phyloP scores from a whole-genome alignment of 2,113 vertebrate species.

The Malaclemys terrapin region DNA sequence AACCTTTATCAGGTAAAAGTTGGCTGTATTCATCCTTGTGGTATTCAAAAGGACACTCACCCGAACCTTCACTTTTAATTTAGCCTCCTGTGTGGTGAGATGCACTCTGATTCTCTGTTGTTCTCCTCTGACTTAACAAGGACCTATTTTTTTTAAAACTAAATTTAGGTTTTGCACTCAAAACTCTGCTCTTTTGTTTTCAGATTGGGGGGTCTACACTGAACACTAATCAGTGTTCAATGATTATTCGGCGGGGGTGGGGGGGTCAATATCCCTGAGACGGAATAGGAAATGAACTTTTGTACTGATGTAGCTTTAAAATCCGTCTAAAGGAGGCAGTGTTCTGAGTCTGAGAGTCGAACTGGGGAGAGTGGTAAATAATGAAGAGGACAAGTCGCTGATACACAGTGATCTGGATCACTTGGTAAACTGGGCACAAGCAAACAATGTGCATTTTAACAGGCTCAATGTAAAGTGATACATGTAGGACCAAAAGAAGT shows the following conservation, averaged over 20 bases:
- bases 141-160: fast-evolving
- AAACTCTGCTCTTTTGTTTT: neutral
- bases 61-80: neutral
- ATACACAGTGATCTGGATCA: too few species aligned
- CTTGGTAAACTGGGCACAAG: too few species aligned
- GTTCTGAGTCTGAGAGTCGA: fast-evolving
- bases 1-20: neutral
- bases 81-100: fast-evolving
- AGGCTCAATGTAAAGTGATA: too few species aligned
- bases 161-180: neutral
- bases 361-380: neutral
- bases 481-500: too few species aligned
- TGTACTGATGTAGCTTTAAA: fast-evolving
- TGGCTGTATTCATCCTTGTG: neutral
- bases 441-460: too few species aligned
- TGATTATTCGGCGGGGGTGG: fast-evolving
- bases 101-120: fast-evolving
- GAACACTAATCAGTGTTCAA: fast-evolving
- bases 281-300: fast-evolving
- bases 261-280: fast-evolving
- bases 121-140: neutral
- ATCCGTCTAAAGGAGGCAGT: neutral
- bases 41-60: fast-evolving
- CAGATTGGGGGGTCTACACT: neutral
- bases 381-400: too few species aligned